Evolutionary conservation across 2,113 vertebrate species (phyloP).

Genomic region (Poecilia latipinna): DNA sequence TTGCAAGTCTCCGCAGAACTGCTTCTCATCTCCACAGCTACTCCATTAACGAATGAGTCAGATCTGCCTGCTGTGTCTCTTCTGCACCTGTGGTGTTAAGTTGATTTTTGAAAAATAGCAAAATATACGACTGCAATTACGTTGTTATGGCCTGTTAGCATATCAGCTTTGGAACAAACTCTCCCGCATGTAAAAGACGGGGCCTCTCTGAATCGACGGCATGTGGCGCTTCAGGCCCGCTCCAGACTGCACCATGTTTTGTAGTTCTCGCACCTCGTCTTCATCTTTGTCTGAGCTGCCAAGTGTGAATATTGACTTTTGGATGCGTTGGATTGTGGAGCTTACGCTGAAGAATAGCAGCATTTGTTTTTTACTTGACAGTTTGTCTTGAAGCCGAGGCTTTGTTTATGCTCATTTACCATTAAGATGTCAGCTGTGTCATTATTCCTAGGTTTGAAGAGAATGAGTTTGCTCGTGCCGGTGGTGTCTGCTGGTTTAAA

Average conservation of each 20-base stretch:
- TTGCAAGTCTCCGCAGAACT: background rate
- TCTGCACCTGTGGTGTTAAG: conserved; percentile 39
- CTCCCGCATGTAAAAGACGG: conserved; percentile 35
- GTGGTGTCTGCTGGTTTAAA: conserved; percentile 18
- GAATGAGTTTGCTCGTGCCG: conserved; percentile 19
- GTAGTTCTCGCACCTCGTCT: conserved; percentile 45
- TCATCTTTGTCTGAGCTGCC: conserved; percentile 65
- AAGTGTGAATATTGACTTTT: conserved; percentile 70
- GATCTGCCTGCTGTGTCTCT: conserved; percentile 31
- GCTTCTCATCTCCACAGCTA: conserved; percentile 51
- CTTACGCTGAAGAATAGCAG: conserved; percentile 40
- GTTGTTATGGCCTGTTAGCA: conserved; percentile 48
- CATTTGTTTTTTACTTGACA: conserved; percentile 62
- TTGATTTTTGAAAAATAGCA: conserved; percentile 52
- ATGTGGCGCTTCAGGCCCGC: conserved; percentile 43
- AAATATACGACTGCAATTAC: conserved; percentile 41
- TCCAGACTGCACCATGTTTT: conserved; percentile 51
- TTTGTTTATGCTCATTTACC: conserved; percentile 36
- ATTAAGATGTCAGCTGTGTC: conserved; percentile 38
- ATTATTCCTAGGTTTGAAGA: conserved; percentile 35
- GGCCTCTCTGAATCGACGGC: conserved; percentile 48
- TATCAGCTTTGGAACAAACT: conserved; percentile 39
- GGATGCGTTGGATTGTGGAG: conserved; percentile 58
- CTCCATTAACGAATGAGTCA: conserved; percentile 58
- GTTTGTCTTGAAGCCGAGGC: conserved; percentile 44